Evolutionary conservation across 2,888 invertebrate species (phyloP).

Genomic region (Rugalucina vietnamica): DNA sequence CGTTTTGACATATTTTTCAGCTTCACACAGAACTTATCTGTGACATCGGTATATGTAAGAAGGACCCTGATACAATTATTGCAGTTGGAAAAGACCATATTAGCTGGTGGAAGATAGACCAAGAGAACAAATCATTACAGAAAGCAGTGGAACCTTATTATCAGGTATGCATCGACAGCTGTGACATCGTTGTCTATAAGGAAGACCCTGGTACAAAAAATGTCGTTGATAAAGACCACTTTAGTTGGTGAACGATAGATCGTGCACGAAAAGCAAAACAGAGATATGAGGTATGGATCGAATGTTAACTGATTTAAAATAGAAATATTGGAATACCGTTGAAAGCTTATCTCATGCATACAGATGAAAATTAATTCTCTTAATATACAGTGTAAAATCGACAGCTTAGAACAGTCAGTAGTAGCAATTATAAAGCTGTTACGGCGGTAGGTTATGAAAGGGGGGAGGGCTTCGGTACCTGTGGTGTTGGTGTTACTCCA

Average conservation of each 20-base stretch:
- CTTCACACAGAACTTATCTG: constrained; percentile 76
- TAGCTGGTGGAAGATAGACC: constrained; percentile 80
- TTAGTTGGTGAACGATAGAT: constrained; percentile 80
- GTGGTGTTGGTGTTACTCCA: too few species aligned
- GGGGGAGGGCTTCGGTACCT: too few species aligned
- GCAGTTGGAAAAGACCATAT: constrained; percentile 81
- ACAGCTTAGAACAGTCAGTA: too few species aligned
- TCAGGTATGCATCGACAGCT: constrained; percentile 75
- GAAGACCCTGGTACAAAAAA: constrained; percentile 74
- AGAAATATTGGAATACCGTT: too few species aligned
- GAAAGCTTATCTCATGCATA: too few species aligned
- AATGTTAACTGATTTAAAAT: too few species aligned
- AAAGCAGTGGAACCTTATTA: constrained; percentile 75
- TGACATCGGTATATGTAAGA: constrained; percentile 76
- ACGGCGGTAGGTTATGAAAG: too few species aligned
- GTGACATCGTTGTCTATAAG: constrained; percentile 77
- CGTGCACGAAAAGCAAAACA: constrained; percentile 69
- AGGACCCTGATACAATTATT: constrained; percentile 74
- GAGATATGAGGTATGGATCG: constrained; percentile 80
- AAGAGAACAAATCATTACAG: constrained; percentile 67
- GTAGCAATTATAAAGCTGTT: too few species aligned
- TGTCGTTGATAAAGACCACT: constrained; percentile 80
- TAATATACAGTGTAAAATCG: too few species aligned
- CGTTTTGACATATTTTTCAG: too few species aligned
- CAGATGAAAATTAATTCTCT: too few species aligned